These are phyloP conservation scores for Heliangelus exortis DNA, from an alignment of 2,797 vertebrate genomes.

Conservation along the genomic window DNA sequence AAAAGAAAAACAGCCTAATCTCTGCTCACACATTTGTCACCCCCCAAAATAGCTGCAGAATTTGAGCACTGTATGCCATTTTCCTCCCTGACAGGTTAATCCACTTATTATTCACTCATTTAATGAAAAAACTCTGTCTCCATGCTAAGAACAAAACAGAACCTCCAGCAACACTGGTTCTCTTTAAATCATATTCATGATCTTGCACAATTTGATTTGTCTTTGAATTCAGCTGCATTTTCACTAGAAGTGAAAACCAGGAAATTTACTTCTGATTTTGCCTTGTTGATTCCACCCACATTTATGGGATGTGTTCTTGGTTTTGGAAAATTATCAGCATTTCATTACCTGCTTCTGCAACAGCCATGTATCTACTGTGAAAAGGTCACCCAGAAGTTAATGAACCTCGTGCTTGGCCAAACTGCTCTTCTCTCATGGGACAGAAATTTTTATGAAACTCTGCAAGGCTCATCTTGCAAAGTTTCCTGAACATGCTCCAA, in stretches of 20 bases:
- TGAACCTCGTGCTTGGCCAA: slow-evolving; percentile 58
- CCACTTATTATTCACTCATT: slow-evolving; percentile 54
- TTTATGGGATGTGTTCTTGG: slow-evolving; percentile 44
- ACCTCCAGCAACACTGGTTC: background rate
- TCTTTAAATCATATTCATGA: slow-evolving; percentile 34
- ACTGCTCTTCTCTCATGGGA: slow-evolving; percentile 42
- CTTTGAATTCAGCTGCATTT: slow-evolving; percentile 41
- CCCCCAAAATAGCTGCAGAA: slow-evolving; percentile 44
- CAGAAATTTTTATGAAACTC: slow-evolving; percentile 39
- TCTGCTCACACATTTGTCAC: slow-evolving; percentile 22
- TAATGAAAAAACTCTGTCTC: slow-evolving; percentile 53
- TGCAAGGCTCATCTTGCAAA: slow-evolving; percentile 43
- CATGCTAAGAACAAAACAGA: slow-evolving; percentile 47
- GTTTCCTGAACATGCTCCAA: slow-evolving; percentile 15
- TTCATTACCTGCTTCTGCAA: slow-evolving; percentile 59
- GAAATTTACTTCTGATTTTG: slow-evolving; percentile 18
- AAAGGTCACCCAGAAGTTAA: slow-evolving; percentile 69
- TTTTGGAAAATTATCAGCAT: slow-evolving; percentile 50
- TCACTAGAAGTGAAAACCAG: background rate
- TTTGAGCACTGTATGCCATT: slow-evolving; percentile 34
- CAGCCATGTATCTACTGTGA: slow-evolving; percentile 38
- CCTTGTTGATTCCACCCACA: slow-evolving; percentile 41
- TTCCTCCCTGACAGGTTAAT: slow-evolving; percentile 64
- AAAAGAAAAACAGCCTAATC: slow-evolving; percentile 50
- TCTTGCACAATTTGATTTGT: slow-evolving; percentile 6